Evolutionary conservation across 2,797 vertebrate genomes (phyloP).

Genomic region (Coccyzus lansbergi): DNA sequence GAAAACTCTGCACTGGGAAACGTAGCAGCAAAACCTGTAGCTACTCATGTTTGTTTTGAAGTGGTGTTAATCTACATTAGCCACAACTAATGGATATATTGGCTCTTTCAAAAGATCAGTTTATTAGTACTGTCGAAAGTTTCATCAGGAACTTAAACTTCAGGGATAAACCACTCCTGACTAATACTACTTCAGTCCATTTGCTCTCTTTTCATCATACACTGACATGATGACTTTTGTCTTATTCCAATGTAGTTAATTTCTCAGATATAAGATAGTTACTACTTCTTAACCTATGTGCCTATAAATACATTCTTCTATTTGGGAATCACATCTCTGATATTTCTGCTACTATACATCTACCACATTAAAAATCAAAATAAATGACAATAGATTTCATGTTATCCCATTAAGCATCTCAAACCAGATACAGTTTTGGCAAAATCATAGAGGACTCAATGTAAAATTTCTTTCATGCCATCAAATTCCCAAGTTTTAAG

Average conservation of each 20-base stretch:
- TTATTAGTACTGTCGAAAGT: neutral
- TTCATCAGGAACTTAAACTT: neutral
- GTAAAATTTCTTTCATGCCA: neutral
- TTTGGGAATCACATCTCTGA: neutral
- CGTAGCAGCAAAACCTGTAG: neutral
- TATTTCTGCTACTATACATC: neutral
- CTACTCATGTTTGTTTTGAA: neutral
- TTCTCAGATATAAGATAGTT: neutral
- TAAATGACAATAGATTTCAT: neutral
- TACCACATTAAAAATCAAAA: neutral
- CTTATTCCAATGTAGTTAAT: neutral
- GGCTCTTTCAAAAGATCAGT: neutral
- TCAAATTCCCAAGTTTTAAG: neutral
- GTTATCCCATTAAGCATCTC: neutral
- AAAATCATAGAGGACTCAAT: neutral
- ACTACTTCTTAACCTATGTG: neutral
- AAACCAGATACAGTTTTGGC: neutral
- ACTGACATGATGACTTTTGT: neutral
- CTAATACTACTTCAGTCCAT: neutral
- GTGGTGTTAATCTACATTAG: neutral
- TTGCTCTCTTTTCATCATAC: neutral
- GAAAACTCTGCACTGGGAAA: neutral
- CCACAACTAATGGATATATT: neutral
- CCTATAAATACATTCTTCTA: neutral
- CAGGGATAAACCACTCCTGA: neutral